phyloP scores from a whole-genome alignment of 2,797 vertebrate species.

The Erpetoichthys calabaricus region DNA sequence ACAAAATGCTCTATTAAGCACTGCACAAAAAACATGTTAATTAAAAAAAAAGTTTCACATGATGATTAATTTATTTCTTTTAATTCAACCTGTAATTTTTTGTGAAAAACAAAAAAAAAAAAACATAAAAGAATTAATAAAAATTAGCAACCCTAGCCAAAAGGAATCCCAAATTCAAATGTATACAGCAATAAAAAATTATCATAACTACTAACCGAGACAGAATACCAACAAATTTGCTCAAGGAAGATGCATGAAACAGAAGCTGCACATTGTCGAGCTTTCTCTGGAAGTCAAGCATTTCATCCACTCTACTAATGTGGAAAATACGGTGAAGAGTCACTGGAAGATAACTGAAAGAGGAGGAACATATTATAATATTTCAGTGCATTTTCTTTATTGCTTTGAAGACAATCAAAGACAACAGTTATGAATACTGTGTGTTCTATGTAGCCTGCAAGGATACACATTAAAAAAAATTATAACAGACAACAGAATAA shows the following conservation, averaged over 20 bases:
- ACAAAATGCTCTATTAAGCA: too few relatives aligned
- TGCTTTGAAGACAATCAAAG: neutral
- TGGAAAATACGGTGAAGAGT: slow-evolving; percentile 52
- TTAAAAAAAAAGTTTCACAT: too few relatives aligned
- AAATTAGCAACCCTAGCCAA: neutral
- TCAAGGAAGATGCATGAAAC: slow-evolving; percentile 56
- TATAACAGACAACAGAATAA: neutral
- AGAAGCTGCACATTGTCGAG: slow-evolving; percentile 52
- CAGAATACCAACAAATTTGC: slow-evolving; percentile 68
- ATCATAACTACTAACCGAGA: slow-evolving; percentile 50
- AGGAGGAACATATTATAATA: neutral
- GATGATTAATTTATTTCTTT: too few relatives aligned
- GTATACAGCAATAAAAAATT: neutral
- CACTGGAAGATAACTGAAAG: slow-evolving; percentile 26
- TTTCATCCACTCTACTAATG: slow-evolving; percentile 51
- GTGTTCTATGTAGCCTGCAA: neutral
- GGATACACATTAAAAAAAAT: neutral
- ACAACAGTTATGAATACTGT: neutral
- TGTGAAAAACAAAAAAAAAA: too few relatives aligned
- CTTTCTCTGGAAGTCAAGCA: slow-evolving; percentile 44
- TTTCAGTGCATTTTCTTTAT: neutral
- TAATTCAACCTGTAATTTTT: too few relatives aligned
- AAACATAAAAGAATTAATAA: neutral
- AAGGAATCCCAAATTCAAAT: neutral
- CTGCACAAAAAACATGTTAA: too few relatives aligned